Evolutionary conservation across 2,113 vertebrate genomes (phyloP).

Genomic region (Heliornis fulica): DNA sequence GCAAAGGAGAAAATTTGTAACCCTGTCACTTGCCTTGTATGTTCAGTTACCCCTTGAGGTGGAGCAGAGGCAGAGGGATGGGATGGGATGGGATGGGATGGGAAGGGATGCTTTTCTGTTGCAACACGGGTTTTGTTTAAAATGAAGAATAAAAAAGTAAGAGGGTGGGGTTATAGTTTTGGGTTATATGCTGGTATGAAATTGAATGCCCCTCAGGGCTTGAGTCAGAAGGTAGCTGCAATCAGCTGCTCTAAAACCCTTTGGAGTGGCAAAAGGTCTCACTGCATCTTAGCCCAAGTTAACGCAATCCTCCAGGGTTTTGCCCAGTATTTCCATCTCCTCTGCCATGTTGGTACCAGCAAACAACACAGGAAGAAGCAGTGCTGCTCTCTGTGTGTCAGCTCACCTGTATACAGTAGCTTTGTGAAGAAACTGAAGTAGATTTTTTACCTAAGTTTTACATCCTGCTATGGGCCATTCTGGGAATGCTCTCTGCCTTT

Average conservation of each 20-base stretch:
- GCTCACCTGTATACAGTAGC: neutral
- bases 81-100: neutral
- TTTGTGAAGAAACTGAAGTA: neutral
- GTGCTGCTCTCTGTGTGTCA: rapidly evolving
- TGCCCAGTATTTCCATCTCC: neutral
- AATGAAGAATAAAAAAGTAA: neutral
- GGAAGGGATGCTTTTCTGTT: neutral
- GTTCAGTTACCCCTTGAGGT: neutral
- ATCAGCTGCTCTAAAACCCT: rapidly evolving
- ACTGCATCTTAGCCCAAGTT: neutral
- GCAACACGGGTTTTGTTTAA: neutral
- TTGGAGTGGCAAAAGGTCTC: neutral
- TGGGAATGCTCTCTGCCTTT: neutral
- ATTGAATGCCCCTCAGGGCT: neutral
- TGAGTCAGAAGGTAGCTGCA: neutral
- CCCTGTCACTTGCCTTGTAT: neutral
- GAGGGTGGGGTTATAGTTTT: neutral
- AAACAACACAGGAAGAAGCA: neutral
- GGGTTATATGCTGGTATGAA: neutral
- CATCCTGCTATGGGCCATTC: rapidly evolving
- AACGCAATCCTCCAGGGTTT: neutral
- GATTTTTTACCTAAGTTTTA: neutral
- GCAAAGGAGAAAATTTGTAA: neutral
- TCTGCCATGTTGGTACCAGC: rapidly evolving
- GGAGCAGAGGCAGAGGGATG: neutral